Percentiles rank a stretch among this genome's conserved stretches.
Evolutionary conservation across 2,888 invertebrate species (phyloP).

Genomic region (Pomacea canaliculata): DNA sequence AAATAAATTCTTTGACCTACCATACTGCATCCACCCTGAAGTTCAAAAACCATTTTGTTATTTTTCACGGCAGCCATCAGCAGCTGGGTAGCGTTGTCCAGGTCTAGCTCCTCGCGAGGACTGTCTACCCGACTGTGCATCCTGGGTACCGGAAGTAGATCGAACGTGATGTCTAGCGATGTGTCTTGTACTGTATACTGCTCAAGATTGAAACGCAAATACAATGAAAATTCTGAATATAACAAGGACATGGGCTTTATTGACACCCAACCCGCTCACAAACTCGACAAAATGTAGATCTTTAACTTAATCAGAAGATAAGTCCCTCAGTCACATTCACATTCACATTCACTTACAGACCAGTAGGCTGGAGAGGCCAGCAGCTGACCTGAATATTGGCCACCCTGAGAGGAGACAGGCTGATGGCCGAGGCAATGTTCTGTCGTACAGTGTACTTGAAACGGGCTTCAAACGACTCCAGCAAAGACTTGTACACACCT

Average conservation of each 20-base stretch:
- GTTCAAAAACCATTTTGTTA: constrained; percentile 12
- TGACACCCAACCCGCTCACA: too few relatives aligned
- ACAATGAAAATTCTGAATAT: too few relatives aligned
- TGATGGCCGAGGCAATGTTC: constrained; percentile 9
- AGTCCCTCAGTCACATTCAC: background rate
- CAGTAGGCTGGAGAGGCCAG: background rate
- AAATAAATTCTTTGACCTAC: background rate
- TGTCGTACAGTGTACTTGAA: constrained; percentile 17
- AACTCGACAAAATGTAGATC: too few relatives aligned
- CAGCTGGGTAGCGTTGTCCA: constrained; percentile 16
- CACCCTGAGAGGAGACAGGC: constrained; percentile 15
- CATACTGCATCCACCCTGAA: background rate
- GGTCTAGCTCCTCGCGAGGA: constrained; percentile 4
- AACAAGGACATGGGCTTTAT: too few relatives aligned
- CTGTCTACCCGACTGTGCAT: background rate
- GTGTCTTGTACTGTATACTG: constrained; percentile 20
- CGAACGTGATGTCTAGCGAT: constrained; percentile 10
- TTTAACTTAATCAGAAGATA: background rate
- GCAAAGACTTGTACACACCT: constrained; percentile 11
- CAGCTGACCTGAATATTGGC: constrained; percentile 12
- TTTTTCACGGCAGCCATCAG: background rate
- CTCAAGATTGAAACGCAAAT: too few relatives aligned
- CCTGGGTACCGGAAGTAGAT: constrained; percentile 11
- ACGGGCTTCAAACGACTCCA: constrained; percentile 11
- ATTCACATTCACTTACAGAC: background rate